Percentiles rank a stretch among this genome's conserved stretches.
These are phyloP conservation scores for Xylota segnis DNA, from an alignment of 2,888 invertebrate species.

Conservation along the genomic window DNA sequence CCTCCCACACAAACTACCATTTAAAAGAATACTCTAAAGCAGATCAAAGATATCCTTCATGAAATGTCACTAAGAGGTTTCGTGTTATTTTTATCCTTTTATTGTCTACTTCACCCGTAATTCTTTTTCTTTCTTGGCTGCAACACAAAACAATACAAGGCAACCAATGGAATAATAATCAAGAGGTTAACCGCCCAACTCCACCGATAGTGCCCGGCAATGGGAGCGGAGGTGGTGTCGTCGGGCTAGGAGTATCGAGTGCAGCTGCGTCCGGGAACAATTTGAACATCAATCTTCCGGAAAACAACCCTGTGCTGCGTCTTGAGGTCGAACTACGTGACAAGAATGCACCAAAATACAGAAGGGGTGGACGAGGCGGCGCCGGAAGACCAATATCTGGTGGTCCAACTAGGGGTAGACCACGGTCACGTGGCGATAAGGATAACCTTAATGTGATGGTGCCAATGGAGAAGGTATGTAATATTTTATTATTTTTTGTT, in stretches of 20 bases:
- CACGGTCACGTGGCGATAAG: conserved; percentile 79
- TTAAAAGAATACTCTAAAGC: conserved; percentile 8
- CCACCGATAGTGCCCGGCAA: conserved; percentile 10
- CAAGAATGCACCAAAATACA: conserved; percentile 84
- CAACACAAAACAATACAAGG: conserved; percentile 64
- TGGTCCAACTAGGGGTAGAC: conserved; percentile 63
- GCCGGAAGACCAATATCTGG: conserved; percentile 82
- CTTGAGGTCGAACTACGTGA: conserved; percentile 85
- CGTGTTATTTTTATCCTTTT: conserved; percentile 2
- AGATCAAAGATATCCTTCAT: conserved; percentile 19
- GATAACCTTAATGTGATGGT: conserved; percentile 86
- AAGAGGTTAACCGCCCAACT: conserved; percentile 51
- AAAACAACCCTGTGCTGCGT: conserved; percentile 84
- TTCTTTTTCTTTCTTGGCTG: conserved; percentile 52
- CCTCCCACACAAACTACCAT: not conserved
- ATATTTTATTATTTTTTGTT: conserved; percentile 40
- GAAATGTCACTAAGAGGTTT: conserved; percentile 36
- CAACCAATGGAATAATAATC: conserved; percentile 67
- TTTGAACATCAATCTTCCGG: conserved; percentile 85
- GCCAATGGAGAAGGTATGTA: conserved; percentile 87
- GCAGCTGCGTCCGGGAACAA: conserved; percentile 80
- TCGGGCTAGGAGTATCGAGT: conserved; percentile 77
- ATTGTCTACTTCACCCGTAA: not conserved
- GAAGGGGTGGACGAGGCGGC: conserved; percentile 83
- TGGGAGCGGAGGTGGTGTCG: conserved; percentile 53